Percentiles rank a stretch among this genome's conserved stretches.
Conservation (phyloP, 2,888 invertebrate genomes). For the Philereme vetulata region DNA sequence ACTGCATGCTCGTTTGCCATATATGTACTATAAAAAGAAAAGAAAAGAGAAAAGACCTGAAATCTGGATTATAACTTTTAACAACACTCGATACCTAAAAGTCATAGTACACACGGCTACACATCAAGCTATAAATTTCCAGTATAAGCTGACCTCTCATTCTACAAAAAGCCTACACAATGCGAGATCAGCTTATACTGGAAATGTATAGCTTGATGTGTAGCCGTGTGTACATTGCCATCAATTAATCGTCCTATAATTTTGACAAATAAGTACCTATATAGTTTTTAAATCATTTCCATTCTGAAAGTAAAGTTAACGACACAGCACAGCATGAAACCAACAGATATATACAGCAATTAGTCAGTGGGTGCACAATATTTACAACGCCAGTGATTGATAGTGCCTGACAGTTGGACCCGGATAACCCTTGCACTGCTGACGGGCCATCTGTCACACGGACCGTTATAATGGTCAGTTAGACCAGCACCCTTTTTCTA, state of each 20-base stretch:
- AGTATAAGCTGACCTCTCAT: too few relatives aligned
- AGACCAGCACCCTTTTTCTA: conserved; percentile 46
- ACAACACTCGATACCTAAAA: too few relatives aligned
- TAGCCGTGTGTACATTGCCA: background rate
- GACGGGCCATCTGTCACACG: conserved; percentile 69
- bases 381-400: conserved; percentile 75
- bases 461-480: conserved; percentile 57
- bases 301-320: conserved; percentile 52
- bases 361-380: conserved; percentile 70
- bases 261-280: conserved; percentile 25
- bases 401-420: conserved; percentile 73
- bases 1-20: too few relatives aligned
- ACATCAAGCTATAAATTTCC: too few relatives aligned
- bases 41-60: too few relatives aligned
- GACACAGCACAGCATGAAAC: conserved; percentile 63
- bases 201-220: too few relatives aligned
- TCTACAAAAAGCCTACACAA: too few relatives aligned
- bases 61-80: too few relatives aligned
- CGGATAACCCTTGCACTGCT: conserved; percentile 68
- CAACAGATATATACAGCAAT: conserved; percentile 65
- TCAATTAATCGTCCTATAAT: conserved; percentile 3
- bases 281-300: conserved; percentile 25
- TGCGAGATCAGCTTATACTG: too few relatives aligned
- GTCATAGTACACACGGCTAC: background rate
- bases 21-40: too few relatives aligned